Percentiles rank a stretch among this genome's conserved stretches.
Evolutionary conservation across 2,888 invertebrate species (phyloP).

Genomic region (Fragum sueziense): DNA sequence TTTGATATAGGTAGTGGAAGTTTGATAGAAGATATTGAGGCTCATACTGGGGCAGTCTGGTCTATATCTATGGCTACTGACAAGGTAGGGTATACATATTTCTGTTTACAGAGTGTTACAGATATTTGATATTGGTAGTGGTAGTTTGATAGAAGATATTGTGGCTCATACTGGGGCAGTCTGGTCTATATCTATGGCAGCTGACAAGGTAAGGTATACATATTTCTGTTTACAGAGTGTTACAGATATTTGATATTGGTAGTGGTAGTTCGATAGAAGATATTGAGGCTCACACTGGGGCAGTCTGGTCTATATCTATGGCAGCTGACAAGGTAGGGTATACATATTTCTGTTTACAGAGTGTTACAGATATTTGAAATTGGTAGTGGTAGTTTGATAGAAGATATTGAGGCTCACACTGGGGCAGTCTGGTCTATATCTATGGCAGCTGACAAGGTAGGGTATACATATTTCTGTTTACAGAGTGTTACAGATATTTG

Average conservation of each 20-base stretch:
- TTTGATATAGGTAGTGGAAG: slow-evolving; percentile 92
- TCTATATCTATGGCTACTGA: slow-evolving; percentile 91
- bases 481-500: slow-evolving; percentile 91
- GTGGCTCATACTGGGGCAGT: slow-evolving; percentile 91
- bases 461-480: no score
- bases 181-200: slow-evolving; percentile 90
- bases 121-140: slow-evolving; percentile 92
- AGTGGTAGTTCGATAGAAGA: slow-evolving; percentile 91
- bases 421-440: slow-evolving; percentile 91
- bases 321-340: slow-evolving; percentile 89
- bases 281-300: slow-evolving; percentile 90
- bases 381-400: slow-evolving; percentile 90
- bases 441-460: slow-evolving; percentile 90
- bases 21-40: slow-evolving; percentile 90
- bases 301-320: slow-evolving; percentile 90
- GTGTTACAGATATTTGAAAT: slow-evolving; percentile 92
- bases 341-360: no score
- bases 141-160: slow-evolving; percentile 90
- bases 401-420: slow-evolving; percentile 91
- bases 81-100: slow-evolving; percentile 85
- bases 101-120: no score
- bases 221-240: no score
- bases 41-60: slow-evolving; percentile 92
- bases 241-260: slow-evolving; percentile 93
- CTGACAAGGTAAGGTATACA: slow-evolving; percentile 87